Evolutionary conservation across 2,888 invertebrate species (phyloP), one percentile per base, ranked within the genome.

Genomic region (Eubasilissa splendida): DNA sequence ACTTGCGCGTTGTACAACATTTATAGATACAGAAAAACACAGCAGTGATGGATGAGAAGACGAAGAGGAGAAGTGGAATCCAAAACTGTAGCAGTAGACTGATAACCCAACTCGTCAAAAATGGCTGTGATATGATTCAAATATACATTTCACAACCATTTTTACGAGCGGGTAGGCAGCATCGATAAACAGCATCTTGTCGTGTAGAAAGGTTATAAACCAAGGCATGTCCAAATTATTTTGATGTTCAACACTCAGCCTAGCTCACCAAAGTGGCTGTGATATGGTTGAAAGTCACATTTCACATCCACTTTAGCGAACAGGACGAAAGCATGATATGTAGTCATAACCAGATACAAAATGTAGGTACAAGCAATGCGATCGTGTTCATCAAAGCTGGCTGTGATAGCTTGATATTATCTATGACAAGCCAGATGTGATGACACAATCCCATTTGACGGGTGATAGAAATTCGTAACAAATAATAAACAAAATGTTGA

Each of bases 191-290:
- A 12, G 66, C 66, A 42, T 7, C 42, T 7, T 42, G 7, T 42
- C 7, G 42, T 4, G n/a, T 68, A 14, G 50, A 68, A 42, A 42
- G 66, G 50, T 22, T 2, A 7, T 42, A 42, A 42, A 42, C 42
- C 42, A 42, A 42, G 42, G 4, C 42, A 42, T 42, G 42, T 42
- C 42, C 42, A 42, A 42, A 42, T 42, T 42, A 7, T 42, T 42
- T 42, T 42, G 4, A 42, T 50, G 50, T 10, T 11, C 10, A 59
- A 14, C 76, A 86, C 86, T 88, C 90, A 90, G 92, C 93, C 93
- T 91, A 95, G 94, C 94, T 95, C 95, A 95, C 96, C 96, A 97
- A 97, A 97, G 96, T 96, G 96, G 97, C 97, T 97, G 97, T 97
- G 97, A 97, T 97, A 96, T 95, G 96, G 87, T 87, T 85, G 85